Evolutionary conservation across 2,113 vertebrate genomes (phyloP), one percentile per base, ranked within the genome.

Genomic region (Heteronetta atricapilla): DNA sequence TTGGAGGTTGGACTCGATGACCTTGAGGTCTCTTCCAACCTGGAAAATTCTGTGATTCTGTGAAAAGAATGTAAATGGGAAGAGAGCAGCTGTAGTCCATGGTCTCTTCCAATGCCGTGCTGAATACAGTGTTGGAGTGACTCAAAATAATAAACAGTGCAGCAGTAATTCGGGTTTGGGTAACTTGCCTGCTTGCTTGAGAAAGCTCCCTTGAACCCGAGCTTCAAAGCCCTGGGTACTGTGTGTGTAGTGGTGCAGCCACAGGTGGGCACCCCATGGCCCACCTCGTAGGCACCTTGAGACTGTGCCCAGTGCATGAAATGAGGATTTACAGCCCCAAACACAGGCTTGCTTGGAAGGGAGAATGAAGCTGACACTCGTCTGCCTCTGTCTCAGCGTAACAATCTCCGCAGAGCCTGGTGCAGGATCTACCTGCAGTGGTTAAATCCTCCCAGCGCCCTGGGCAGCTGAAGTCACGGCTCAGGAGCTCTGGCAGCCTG

Each of bases 301-400:
- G 17, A n/a, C n/a, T n/a, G n/a, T n/a, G n/a, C n/a, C n/a, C n/a
- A n/a, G n/a, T n/a, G n/a, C 34, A n/a, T 0, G 2, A 44, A 86
- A 8, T 16, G 17, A 10, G 22, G 75, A 48, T 42, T 46, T 60
- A 17, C 55, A 42, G 21, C 56, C 20, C 44, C 36, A 44, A 81
- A 58, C 0, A 0, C n/a, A 21, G 16, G 7, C n/a, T 82, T 67
- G 36, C 13, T 13, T 81, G 34, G 18, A 53, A 89, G 22, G 10
- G 4, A 3, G 5, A 48, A 11, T 44, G 18, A 14, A 23, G 13
- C 18, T 44, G 38, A 64, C 48, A 4, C 38, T 21, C 0, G 0
- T 23, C 34, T 3, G 6, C 53, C 28, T 83, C 42, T 2, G 5
- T 66, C 38, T 31, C 22, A 25, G n/a, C 13, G 5, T 15, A 28